phyloP scores from a whole-genome alignment of 2,888 invertebrate species.

The Dryocosmus kuriphilus region DNA sequence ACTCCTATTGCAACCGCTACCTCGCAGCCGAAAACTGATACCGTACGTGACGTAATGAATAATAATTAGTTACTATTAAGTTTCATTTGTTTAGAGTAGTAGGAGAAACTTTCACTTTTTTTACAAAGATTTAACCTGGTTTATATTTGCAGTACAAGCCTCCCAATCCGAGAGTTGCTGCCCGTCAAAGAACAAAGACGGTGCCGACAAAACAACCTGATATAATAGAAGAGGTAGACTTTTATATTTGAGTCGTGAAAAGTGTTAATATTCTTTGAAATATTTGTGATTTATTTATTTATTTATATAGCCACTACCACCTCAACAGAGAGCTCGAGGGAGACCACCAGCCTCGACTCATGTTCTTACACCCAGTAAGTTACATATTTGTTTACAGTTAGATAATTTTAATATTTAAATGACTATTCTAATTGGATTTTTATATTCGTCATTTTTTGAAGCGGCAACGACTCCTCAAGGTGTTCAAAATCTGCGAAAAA shows the following conservation, averaged over 20 bases:
- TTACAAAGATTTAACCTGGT: background rate
- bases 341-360: constrained; percentile 61
- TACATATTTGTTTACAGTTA: constrained; percentile 39
- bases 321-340: constrained; percentile 50
- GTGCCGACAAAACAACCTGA: constrained; percentile 67
- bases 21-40: constrained; percentile 62
- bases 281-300: background rate
- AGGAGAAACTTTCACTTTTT: no score
- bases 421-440: background rate
- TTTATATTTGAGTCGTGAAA: background rate
- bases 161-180: constrained; percentile 53
- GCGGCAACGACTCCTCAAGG: constrained; percentile 66
- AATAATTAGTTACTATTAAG: constrained; percentile 14
- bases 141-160: constrained; percentile 65
- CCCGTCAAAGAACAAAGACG: constrained; percentile 66
- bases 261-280: background rate
- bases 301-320: constrained; percentile 33
- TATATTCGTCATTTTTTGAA: constrained; percentile 47
- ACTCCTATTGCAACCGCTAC: constrained; percentile 57
- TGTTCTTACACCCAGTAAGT: constrained; percentile 65
- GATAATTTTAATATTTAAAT: background rate
- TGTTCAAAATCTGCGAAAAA: constrained; percentile 67
- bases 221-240: constrained; percentile 69
- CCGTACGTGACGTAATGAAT: constrained; percentile 56
- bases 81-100: background rate